Evolutionary conservation across 2,888 invertebrate species (phyloP).

Genomic region (Caenorhabditis angaria): DNA sequence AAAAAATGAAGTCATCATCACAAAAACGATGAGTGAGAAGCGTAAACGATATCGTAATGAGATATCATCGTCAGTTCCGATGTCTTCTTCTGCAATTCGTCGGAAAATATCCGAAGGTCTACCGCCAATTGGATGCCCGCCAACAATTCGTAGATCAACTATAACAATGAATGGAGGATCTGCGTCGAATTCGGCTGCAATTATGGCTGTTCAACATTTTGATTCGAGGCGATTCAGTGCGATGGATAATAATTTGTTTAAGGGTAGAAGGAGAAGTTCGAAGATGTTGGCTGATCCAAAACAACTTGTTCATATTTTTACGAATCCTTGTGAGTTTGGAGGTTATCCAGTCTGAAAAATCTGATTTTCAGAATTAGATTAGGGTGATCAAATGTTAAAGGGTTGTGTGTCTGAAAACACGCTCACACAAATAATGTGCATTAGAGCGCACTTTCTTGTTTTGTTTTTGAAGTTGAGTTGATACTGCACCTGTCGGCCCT

Average conservation of each 20-base stretch:
- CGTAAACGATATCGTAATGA: neutral
- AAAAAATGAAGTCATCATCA: neutral
- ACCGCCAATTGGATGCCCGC: neutral
- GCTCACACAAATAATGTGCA: too few species aligned
- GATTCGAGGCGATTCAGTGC: constrained; percentile 30
- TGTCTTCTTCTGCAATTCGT: neutral
- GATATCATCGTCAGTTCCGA: constrained; percentile 7
- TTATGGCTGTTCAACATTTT: constrained; percentile 28
- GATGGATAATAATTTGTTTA: constrained; percentile 15
- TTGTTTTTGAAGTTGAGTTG: too few species aligned
- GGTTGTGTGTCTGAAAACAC: too few species aligned
- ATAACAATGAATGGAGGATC: constrained; percentile 10
- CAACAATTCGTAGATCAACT: constrained; percentile 22
- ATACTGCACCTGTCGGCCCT: too few species aligned
- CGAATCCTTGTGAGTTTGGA: constrained; percentile 42
- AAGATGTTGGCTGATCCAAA: constrained; percentile 27
- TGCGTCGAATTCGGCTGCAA: constrained; percentile 26
- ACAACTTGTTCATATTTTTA: constrained; percentile 36
- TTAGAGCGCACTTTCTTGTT: too few species aligned
- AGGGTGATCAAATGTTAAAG: too few species aligned
- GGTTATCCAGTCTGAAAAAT: too few species aligned
- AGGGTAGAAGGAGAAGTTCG: constrained; percentile 10
- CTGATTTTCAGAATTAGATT: too few species aligned
- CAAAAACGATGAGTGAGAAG: neutral
- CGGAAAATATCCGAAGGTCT: neutral